phyloP scores from a whole-genome alignment of 2,113 vertebrate genomes.

The Sebastes fasciatus region DNA sequence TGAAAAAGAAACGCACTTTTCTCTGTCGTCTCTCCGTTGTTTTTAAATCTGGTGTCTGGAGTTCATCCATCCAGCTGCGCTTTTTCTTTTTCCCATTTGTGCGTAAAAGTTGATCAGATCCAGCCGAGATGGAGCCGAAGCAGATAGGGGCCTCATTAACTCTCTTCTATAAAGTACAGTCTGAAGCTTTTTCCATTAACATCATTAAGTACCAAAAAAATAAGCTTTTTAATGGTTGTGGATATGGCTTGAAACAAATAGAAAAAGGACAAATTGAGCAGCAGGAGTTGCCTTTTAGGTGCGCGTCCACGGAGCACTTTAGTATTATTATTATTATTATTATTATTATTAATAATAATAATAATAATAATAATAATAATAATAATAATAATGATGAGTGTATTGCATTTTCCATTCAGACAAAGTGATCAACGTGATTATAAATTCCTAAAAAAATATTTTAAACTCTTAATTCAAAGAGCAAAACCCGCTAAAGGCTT shows the following conservation, averaged over 20 bases:
- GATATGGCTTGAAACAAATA: background rate
- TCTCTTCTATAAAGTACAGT: too few relatives aligned
- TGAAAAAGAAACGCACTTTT: constrained; percentile 44
- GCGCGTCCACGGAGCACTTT: background rate
- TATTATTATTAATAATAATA: too few relatives aligned
- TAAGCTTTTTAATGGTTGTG: background rate
- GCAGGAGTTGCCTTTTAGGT: background rate
- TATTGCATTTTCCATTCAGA: background rate
- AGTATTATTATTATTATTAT: background rate
- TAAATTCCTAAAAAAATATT: background rate
- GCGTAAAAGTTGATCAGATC: constrained; percentile 21
- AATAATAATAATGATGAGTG: too few relatives aligned
- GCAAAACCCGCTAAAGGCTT: background rate
- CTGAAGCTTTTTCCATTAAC: background rate
- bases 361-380: too few relatives aligned
- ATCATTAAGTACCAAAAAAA: too few relatives aligned
- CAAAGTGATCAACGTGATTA: background rate
- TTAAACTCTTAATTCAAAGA: background rate
- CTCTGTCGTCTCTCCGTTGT: background rate
- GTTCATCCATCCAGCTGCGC: background rate
- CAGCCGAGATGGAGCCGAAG: background rate
- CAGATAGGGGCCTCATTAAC: background rate
- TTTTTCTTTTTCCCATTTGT: background rate
- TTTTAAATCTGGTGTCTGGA: too few relatives aligned
- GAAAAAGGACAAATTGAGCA: background rate